Conservation (phyloP, 2,797 vertebrate genomes). For the Anas georgica region DNA sequence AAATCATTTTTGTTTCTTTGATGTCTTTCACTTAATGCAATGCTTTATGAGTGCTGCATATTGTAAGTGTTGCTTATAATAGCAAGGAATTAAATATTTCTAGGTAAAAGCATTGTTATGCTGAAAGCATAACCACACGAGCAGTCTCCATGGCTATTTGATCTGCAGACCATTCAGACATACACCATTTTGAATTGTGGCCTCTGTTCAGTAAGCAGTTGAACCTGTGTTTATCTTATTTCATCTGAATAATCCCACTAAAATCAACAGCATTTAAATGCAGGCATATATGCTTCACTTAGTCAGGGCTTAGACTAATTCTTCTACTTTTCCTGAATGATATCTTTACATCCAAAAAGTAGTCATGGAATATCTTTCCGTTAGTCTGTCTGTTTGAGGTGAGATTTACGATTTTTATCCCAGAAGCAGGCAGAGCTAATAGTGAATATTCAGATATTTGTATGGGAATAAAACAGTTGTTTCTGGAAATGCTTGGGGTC, state of each 20-base stretch:
- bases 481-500: neutral
- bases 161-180: neutral
- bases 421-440: neutral
- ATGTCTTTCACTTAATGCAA: neutral
- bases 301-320: neutral
- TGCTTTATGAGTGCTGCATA: too few relatives aligned
- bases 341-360: neutral
- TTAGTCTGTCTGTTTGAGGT: neutral
- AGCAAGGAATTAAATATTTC: neutral
- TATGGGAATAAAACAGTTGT: neutral
- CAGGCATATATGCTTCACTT: neutral
- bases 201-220: neutral
- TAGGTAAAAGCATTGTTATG: rapidly evolving
- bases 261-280: neutral
- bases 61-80: neutral
- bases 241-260: neutral
- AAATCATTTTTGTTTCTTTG: neutral
- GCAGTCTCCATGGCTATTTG: neutral
- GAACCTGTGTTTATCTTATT: neutral
- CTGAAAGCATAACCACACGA: neutral
- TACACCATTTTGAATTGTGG: neutral
- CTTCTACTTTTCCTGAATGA: neutral
- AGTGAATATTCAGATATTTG: neutral
- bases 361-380: neutral
- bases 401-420: neutral